A percentile compares a stretch with the other conserved stretches of the same genome.
These are phyloP conservation scores for Plotosus lineatus DNA, from an alignment of 2,113 vertebrate genomes.

Conservation along the genomic window DNA sequence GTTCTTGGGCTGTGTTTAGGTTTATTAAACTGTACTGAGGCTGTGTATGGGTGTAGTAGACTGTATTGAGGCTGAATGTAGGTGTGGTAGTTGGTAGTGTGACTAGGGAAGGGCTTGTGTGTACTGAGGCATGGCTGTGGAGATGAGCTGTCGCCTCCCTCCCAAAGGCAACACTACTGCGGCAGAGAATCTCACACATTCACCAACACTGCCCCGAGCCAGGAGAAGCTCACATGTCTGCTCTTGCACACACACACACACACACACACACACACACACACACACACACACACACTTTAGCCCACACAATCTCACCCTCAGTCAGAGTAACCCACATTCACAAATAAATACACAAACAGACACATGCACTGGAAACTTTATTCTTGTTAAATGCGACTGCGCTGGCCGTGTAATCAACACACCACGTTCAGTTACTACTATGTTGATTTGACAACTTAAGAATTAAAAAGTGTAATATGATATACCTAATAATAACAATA, in stretches of 20 bases:
- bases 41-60: background rate
- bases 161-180: conserved; percentile 65
- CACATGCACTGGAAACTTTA: conserved; percentile 1
- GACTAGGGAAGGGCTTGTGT: conserved; percentile 39
- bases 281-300: conserved; percentile 15
- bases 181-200: conserved; percentile 67
- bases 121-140: conserved; percentile 37
- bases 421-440: background rate
- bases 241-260: conserved; percentile 32
- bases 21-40: background rate
- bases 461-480: background rate
- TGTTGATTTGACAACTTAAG: conserved; percentile 1
- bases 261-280: conserved; percentile 31
- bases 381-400: background rate
- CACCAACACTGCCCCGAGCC: conserved; percentile 63
- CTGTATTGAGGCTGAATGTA: background rate
- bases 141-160: conserved; percentile 37
- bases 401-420: background rate
- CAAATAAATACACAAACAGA: conserved; percentile 42
- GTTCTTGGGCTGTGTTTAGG: background rate
- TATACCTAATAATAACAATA: background rate
- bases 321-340: conserved; percentile 69
- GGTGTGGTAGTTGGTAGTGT: conserved; percentile 39
- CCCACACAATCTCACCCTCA: conserved; percentile 51
- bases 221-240: conserved; percentile 68